Evolutionary conservation across 2,888 invertebrate species (phyloP), one percentile per base, ranked within the genome.

Genomic region (Philhelius pedissequus): DNA sequence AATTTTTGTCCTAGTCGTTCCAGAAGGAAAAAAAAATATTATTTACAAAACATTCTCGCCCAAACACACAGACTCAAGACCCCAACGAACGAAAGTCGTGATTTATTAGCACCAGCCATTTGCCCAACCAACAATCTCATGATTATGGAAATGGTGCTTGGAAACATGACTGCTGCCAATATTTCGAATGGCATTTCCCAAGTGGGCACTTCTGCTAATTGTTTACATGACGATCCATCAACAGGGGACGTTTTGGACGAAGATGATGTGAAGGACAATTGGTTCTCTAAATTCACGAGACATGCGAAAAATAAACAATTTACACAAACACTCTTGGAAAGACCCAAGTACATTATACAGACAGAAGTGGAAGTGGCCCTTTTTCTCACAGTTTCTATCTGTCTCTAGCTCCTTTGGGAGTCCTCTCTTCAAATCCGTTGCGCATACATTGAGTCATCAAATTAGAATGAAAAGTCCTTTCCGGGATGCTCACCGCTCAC

Each of bases 371-470:
- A 18, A 56, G 15, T n/a, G 40, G 27, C 32, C 35, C 66, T 50
- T 48, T 35, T 43, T 62, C 35, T 32, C 22, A 20, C 22, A 20
- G 13, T 13, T 13, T 5, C 38, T 13, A 35, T 13, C 45, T 32
- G 35, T 32, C 22, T 68, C 15, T 22, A 18, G 15, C 7, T 68
- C 68, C 66, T 70, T n/a, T 38, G 75, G 52, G 80, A 69, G 71
- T 76, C 52, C 54, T 80, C 70, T 20, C 20, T 45, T 13, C 60
- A 25, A 64, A 71, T 76, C 43, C 52, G 52, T 56, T 60, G 66
- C 71, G 80, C 80, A 84, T 60, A 84, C 75, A 84, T 80, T 80
- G 84, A 84, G 70, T 76, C 80, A 68, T 80, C 70, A 80, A 84
- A 80, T 80, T 80, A 80, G 62, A 80, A 80, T 79, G 75, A 75